Percentiles rank a stretch among this genome's conserved stretches.
Evolutionary conservation across 2,888 invertebrate species (phyloP).

Genomic region (Patella ulyssiponensis): DNA sequence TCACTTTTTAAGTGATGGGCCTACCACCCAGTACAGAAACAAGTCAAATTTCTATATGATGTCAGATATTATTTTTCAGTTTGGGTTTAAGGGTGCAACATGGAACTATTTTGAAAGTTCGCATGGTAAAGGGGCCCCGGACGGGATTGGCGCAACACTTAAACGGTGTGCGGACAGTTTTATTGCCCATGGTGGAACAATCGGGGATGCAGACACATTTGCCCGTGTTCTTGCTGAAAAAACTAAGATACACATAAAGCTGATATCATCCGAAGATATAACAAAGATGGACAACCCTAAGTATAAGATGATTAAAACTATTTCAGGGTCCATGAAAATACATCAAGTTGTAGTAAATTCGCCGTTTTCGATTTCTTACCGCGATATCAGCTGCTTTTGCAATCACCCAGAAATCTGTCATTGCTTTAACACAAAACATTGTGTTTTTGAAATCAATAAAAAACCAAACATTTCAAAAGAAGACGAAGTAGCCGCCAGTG

Average conservation of each 20-base stretch:
- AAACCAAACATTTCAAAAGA: no score
- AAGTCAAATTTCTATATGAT: conserved; percentile 66
- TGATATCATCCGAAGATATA: not conserved
- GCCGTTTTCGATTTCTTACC: not conserved
- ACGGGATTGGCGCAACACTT: not conserved
- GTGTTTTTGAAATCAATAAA: not conserved
- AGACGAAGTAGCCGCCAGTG: no score
- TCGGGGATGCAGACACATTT: not conserved
- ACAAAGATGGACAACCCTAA: not conserved
- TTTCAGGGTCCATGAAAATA: not conserved
- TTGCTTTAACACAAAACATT: not conserved
- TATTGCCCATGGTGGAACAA: not conserved
- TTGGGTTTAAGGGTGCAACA: not conserved
- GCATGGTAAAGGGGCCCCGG: not conserved
- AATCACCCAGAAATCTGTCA: not conserved
- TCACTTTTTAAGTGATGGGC: not conserved
- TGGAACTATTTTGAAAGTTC: not conserved
- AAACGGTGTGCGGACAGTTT: not conserved
- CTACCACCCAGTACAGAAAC: not conserved
- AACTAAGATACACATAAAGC: not conserved
- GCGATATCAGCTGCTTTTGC: conserved; percentile 1
- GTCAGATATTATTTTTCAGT: conserved; percentile 20
- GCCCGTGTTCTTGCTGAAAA: not conserved
- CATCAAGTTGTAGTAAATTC: not conserved
- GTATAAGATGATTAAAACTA: not conserved